Conservation (phyloP, 2,797 vertebrate genomes). For the Merluccius polli region DNA sequence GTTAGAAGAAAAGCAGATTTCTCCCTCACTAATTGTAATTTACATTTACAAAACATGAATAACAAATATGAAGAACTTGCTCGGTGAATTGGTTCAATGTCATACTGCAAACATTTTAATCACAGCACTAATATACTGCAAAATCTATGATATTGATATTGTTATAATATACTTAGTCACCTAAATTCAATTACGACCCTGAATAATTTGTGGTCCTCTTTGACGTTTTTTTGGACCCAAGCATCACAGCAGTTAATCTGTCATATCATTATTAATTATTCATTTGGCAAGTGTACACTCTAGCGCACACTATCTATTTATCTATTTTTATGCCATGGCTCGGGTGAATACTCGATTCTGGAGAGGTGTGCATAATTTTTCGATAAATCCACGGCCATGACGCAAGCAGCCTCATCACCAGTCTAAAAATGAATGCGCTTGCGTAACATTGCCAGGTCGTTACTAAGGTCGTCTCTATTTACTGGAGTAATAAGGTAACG, state of each 20-base stretch:
- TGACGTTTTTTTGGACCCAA: constrained; percentile 1
- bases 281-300: constrained; percentile 36
- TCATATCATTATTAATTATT: constrained; percentile 63
- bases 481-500: no score
- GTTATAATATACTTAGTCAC: background rate
- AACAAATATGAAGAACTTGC: background rate
- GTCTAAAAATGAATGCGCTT: no score
- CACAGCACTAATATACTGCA: background rate
- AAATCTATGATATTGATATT: no score
- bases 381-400: no score
- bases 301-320: constrained; percentile 35
- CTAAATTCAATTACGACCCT: background rate
- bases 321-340: no score
- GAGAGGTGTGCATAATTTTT: no score
- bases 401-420: no score
- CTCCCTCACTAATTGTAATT: background rate
- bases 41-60: no score
- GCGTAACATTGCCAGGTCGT: no score
- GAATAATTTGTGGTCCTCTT: background rate
- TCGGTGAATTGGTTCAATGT: background rate
- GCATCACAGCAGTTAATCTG: constrained; percentile 25
- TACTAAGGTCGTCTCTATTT: no score
- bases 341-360: no score
- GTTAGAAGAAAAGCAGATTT: background rate
- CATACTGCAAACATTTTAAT: background rate